Conservation (phyloP, 2,888 invertebrate genomes). For the Stomorhina lunata region DNA sequence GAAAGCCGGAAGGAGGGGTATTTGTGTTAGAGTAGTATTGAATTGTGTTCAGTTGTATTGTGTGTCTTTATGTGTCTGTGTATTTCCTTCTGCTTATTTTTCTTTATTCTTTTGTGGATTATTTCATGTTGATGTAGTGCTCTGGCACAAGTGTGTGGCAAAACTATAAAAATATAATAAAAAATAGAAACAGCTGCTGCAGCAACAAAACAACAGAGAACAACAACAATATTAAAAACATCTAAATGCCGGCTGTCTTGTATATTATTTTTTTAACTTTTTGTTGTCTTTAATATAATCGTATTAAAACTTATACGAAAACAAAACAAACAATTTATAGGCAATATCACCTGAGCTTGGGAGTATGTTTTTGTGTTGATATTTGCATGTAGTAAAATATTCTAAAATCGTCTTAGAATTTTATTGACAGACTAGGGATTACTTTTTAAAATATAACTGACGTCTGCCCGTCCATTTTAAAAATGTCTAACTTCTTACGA, state of each 20-base stretch:
- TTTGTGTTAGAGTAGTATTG: not conserved
- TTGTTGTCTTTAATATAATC: conserved; percentile 4
- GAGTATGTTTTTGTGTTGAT: too few species aligned
- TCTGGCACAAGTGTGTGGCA: not conserved
- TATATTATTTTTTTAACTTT: not conserved
- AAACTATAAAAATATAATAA: conserved; percentile 1
- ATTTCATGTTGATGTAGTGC: not conserved
- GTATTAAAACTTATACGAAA: conserved; percentile 6
- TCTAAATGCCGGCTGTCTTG: conserved; percentile 45
- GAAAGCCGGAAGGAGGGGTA: not conserved
- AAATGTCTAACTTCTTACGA: too few species aligned
- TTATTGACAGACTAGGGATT: too few species aligned
- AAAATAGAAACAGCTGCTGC: not conserved
- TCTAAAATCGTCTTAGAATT: too few species aligned
- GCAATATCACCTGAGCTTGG: too few species aligned
- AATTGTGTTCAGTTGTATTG: not conserved
- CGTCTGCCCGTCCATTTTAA: too few species aligned
- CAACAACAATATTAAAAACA: not conserved
- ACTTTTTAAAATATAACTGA: too few species aligned
- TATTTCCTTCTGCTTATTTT: not conserved
- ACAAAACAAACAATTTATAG: too few species aligned
- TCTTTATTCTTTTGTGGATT: not conserved
- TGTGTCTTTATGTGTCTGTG: not conserved
- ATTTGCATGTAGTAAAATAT: too few species aligned
- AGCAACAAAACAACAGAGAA: not conserved